Percentiles rank a stretch among this genome's conserved stretches.
Conservation (phyloP, 2,113 vertebrate genomes). For the Spermophilus dauricus region DNA sequence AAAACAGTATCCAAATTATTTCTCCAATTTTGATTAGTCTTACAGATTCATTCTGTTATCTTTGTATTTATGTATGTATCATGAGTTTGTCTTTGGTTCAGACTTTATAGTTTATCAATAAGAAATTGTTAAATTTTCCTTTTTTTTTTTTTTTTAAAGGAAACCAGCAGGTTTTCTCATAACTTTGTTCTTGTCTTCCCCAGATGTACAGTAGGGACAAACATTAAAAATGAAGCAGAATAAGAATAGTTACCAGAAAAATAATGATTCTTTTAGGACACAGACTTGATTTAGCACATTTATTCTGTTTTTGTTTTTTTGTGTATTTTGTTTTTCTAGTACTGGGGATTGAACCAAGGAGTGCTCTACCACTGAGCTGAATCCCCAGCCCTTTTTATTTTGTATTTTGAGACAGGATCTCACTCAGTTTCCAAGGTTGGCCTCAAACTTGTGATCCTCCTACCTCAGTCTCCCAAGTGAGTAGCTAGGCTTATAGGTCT, state of each 20-base stretch:
- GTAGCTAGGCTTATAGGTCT: not conserved
- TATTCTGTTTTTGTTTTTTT: no score
- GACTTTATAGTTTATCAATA: slow-evolving; percentile 36
- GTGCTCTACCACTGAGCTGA: not conserved
- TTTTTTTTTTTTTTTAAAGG: slow-evolving; percentile 35
- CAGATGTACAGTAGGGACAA: not conserved
- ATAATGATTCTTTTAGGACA: not conserved
- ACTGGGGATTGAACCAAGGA: not conserved
- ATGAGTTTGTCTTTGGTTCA: slow-evolving; percentile 46
- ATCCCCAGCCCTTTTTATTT: not conserved
- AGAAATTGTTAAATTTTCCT: not conserved
- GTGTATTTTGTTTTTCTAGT: not conserved
- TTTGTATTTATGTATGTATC: slow-evolving; percentile 6
- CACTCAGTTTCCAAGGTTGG: not conserved
- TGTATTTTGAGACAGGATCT: not conserved
- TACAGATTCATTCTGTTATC: not conserved
- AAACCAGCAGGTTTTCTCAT: slow-evolving; percentile 4
- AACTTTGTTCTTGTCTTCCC: slow-evolving; percentile 28
- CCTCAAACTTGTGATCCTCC: not conserved
- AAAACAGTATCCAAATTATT: not conserved
- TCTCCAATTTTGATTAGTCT: not conserved
- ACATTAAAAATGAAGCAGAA: not conserved
- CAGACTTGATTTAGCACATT: not conserved
- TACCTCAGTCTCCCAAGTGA: not conserved
- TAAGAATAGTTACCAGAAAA: not conserved